phyloP scores from a whole-genome alignment of 2,888 invertebrate species.

The Apodemia hepburni region DNA sequence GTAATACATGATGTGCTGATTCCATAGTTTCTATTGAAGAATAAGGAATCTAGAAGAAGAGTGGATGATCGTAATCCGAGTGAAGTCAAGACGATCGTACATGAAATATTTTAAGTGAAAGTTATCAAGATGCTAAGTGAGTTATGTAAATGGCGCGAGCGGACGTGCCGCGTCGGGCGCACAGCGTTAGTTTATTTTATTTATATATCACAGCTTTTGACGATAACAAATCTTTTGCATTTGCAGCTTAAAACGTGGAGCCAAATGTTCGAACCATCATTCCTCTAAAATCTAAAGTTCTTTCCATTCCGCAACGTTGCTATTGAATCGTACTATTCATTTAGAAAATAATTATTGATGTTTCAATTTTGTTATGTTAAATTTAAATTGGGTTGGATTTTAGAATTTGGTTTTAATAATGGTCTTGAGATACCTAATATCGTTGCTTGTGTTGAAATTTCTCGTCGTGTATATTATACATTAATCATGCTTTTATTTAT shows the following conservation, averaged over 20 bases:
- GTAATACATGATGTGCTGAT: constrained; percentile 76
- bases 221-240: constrained; percentile 80
- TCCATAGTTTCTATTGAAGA: constrained; percentile 41
- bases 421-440: background rate
- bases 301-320: constrained; percentile 36
- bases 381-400: background rate
- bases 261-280: constrained; percentile 73
- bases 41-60: constrained; percentile 44
- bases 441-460: background rate
- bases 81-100: constrained; percentile 36
- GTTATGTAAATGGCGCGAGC: constrained; percentile 51
- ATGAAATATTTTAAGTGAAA: constrained; percentile 40
- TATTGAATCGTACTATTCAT: background rate
- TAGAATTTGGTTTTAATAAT: background rate
- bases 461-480: background rate
- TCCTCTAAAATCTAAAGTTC: constrained; percentile 33
- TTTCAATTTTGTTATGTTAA: no score
- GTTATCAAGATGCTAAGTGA: constrained; percentile 53
- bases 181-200: constrained; percentile 65
- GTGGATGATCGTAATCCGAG: constrained; percentile 41
- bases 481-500: background rate
- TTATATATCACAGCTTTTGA: constrained; percentile 80
- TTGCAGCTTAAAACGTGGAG: constrained; percentile 74
- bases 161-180: constrained; percentile 50
- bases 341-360: background rate